Percentiles rank a stretch among this genome's conserved stretches.
Conservation (phyloP, 92 coral and sea anemone species). For the Heliopora coerulea region DNA sequence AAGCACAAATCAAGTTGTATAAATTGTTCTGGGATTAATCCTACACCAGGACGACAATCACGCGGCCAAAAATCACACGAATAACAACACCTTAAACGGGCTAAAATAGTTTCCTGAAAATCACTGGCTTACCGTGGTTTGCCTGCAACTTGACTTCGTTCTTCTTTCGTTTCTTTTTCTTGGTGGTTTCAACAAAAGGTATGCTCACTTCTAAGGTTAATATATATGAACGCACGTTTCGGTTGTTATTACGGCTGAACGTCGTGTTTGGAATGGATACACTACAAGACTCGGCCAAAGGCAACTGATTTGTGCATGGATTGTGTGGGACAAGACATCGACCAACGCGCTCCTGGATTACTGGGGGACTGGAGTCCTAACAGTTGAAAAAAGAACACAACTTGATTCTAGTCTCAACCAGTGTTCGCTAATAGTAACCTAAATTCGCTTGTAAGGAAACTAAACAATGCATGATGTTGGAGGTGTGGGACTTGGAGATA, state of each 20-base stretch:
- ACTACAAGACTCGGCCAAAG: constrained; percentile 73
- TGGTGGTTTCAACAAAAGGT: constrained; percentile 69
- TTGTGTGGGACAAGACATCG: constrained; percentile 88
- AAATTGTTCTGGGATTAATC: no score
- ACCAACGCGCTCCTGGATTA: constrained; percentile 79
- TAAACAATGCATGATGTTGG: no score
- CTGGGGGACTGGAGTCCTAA: constrained; percentile 80
- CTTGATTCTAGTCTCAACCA: no score
- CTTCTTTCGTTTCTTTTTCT: constrained; percentile 53
- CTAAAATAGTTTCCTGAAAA: constrained; percentile 13
- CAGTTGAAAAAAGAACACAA: neutral
- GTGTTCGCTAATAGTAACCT: no score
- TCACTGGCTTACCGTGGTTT: constrained; percentile 18
- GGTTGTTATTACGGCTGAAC: constrained; percentile 63
- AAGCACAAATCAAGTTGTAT: no score
- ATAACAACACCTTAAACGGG: neutral
- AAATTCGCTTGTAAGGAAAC: no score
- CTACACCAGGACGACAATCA: no score
- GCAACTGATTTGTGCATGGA: constrained; percentile 86
- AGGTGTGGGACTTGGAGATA: no score
- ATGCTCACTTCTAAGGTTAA: constrained; percentile 86
- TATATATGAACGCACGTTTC: constrained; percentile 67
- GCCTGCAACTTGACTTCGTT: constrained; percentile 25
- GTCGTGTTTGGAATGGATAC: constrained; percentile 76
- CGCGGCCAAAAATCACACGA: no score